Evolutionary conservation across 2,797 vertebrate genomes (phyloP).

Genomic region (Megaceryle alcyon): DNA sequence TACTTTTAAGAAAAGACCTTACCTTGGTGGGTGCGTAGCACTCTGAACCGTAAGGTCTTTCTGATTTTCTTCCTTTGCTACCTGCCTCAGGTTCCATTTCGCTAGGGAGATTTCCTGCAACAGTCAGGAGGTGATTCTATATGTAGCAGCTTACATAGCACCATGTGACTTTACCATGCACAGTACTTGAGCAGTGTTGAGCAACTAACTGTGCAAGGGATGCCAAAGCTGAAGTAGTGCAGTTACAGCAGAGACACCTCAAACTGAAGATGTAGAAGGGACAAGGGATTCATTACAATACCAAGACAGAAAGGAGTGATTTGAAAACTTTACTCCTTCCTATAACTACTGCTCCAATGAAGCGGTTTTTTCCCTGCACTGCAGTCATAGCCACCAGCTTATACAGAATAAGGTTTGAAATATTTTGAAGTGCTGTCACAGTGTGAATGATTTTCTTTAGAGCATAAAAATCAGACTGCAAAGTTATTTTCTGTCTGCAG

Average conservation of each 20-base stretch:
- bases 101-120: neutral
- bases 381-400: conserved; percentile 53
- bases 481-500: conserved; percentile 61
- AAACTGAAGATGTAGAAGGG: neutral
- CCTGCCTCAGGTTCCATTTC: neutral
- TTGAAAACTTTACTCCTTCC: conserved; percentile 24
- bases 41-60: neutral
- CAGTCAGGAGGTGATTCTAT: neutral
- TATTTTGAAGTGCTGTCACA: conserved; percentile 67
- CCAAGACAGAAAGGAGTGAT: conserved; percentile 25
- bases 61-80: neutral
- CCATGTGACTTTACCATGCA: neutral
- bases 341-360: conserved; percentile 34
- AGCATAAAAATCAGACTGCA: conserved; percentile 63
- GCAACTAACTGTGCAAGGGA: neutral
- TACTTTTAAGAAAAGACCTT: neutral
- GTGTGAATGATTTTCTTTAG: conserved; percentile 62
- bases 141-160: neutral
- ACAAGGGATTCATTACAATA: conserved; percentile 16
- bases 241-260: neutral
- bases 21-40: neutral
- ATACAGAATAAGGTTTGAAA: conserved; percentile 56
- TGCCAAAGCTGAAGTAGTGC: neutral
- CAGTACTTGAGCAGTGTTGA: neutral
- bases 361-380: neutral